Evolutionary conservation across 2,888 invertebrate species (phyloP), one percentile per base, ranked within the genome.

Genomic region (Clusia tigrina): DNA sequence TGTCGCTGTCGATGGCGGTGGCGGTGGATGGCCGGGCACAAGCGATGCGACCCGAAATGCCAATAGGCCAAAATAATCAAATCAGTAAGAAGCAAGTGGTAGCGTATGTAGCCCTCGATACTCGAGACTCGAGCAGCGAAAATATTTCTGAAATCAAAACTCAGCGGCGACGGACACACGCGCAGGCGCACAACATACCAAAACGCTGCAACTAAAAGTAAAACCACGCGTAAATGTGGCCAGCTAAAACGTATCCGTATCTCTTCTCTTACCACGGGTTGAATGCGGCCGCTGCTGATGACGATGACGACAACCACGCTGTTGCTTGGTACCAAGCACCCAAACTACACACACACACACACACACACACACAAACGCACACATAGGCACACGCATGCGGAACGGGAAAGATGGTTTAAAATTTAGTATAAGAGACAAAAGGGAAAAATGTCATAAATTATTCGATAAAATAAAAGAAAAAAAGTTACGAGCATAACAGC

Each of bases 401-500:
- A 61, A n/a, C 2, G 23, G 25, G 46, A 48, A 55, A 51, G 54
- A 37, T 71, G 58, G 52, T 64, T 52, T 69, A 48, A 59, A 63
- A 71, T 74, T 74, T 77, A 78, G 78, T 76, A 77, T 73, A 72
- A 74, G 68, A 77, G 77, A 77, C 79, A 77, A 78, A 78, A 79
- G 79, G 71, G 56, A 78, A 77, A 77, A 78, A 77, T 79, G 77
- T 79, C 79, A 77, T 77, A 77, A 77, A 77, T 77, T 77, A 77
- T 71, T 76, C 72, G 76, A 74, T 66, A 66, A 69, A 66, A 69
- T 42, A 68, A 66, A 59, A 65, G 53, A 60, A 58, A 52, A 56
- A 51, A 57, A 65, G 22, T n/a, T 24, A 37, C 20, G 25, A 18
- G 23, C 42, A 32, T 51, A 55, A 38, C 62, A 42, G 53, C 32